Percentiles rank a stretch among this genome's conserved stretches.
Evolutionary conservation across 2,113 vertebrate species (phyloP).

Genomic region (Bombycilla garrulus): DNA sequence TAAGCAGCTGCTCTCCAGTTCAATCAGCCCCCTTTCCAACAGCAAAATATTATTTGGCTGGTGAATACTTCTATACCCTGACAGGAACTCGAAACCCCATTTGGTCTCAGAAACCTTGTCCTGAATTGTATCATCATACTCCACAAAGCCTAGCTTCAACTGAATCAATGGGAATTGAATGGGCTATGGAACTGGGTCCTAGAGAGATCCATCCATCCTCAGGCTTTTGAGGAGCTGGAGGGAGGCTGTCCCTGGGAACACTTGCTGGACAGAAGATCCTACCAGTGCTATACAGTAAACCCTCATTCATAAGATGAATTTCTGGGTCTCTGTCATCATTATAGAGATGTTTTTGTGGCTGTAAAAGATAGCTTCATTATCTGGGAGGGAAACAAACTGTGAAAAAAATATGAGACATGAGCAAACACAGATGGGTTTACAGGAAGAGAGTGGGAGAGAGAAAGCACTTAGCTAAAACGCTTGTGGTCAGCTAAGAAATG

Average conservation of each 20-base stretch:
- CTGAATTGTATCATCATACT: background rate
- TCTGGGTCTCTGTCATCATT: background rate
- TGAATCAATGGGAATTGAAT: background rate
- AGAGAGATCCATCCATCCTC: background rate
- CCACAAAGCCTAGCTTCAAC: background rate
- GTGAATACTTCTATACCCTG: background rate
- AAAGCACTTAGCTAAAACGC: conserved; percentile 30
- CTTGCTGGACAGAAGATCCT: background rate
- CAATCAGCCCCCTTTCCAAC: background rate
- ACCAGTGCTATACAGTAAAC: background rate
- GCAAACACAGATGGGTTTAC: conserved; percentile 23
- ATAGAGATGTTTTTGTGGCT: background rate
- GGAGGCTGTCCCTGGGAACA: background rate
- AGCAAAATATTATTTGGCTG: background rate
- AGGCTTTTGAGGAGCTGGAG: background rate
- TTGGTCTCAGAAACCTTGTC: background rate
- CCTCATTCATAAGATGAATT: background rate
- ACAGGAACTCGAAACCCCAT: background rate
- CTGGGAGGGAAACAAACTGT: background rate
- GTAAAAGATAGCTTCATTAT: background rate
- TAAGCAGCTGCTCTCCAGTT: background rate
- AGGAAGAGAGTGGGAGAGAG: background rate
- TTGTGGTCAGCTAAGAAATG: conserved; percentile 18
- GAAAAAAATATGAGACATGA: background rate
- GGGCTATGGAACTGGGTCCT: background rate